These are phyloP conservation scores for Cladorhizidae sp. DNA, from an alignment of 37 sponge, comb jelly and placozoan genomes.

Conservation along the genomic window DNA sequence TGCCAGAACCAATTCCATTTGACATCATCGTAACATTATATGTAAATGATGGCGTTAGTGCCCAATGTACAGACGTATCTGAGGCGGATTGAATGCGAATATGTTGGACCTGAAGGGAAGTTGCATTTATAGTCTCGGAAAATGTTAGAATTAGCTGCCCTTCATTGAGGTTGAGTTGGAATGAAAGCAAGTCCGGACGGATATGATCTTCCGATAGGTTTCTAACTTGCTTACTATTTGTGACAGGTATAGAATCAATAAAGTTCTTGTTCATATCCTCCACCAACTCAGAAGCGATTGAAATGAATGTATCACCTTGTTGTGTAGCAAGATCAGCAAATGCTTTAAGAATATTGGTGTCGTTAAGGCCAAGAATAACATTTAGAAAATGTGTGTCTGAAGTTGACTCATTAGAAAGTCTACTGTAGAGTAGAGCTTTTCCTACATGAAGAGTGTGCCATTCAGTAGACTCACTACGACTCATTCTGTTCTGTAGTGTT, in stretches of 20 bases:
- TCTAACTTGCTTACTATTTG: constrained; percentile 44
- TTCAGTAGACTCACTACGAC: constrained; percentile 14
- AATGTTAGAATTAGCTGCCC: constrained; percentile 69
- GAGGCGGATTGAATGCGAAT: constrained; percentile 37
- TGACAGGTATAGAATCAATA: constrained; percentile 49
- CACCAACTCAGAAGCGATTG: constrained; percentile 46
- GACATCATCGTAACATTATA: background rate
- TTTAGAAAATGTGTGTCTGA: constrained; percentile 68
- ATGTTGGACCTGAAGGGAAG: constrained; percentile 55
- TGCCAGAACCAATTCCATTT: background rate
- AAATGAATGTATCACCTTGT: constrained; percentile 73
- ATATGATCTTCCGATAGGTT: constrained; percentile 49
- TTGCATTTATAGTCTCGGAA: constrained; percentile 79
- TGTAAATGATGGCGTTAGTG: constrained; percentile 10
- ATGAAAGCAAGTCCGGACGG: constrained; percentile 58
- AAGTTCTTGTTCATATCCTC: constrained; percentile 80
- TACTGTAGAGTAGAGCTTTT: constrained; percentile 22
- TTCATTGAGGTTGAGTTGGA: constrained; percentile 63
- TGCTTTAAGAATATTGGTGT: constrained; percentile 80
- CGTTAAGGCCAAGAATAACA: constrained; percentile 67
- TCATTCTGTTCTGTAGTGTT: constrained; percentile 67
- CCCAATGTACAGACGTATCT: constrained; percentile 43
- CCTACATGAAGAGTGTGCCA: constrained; percentile 52
- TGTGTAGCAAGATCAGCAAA: constrained; percentile 76
- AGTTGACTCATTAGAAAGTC: background rate